A percentile compares a stretch with the other conserved stretches of the same genome.
phyloP scores from a whole-genome alignment of 2,113 vertebrate genomes.

The Cynopterus brachyotis region DNA sequence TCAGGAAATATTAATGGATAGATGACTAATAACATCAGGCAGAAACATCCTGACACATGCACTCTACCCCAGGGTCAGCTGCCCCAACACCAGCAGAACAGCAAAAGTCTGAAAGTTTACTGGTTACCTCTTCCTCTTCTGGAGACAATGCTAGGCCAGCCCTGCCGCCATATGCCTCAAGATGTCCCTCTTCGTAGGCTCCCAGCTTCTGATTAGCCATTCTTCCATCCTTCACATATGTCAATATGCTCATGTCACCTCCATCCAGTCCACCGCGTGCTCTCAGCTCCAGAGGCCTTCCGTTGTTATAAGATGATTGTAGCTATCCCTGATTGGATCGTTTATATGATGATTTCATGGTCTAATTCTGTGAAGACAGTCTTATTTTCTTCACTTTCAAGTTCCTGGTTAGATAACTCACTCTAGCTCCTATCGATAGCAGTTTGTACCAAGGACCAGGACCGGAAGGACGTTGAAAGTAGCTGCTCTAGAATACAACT shows the following conservation, averaged over 20 bases:
- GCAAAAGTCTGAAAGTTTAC: not conserved
- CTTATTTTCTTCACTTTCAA: constrained; percentile 33
- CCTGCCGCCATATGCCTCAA: not conserved
- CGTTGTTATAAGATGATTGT: not conserved
- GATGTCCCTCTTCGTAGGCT: not conserved
- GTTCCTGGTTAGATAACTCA: not conserved
- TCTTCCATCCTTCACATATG: not conserved
- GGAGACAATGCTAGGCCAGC: not conserved
- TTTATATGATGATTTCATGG: not conserved
- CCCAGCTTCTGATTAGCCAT: not conserved
- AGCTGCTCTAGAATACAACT: not conserved
- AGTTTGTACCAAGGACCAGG: not conserved
- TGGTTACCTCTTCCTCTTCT: not conserved
- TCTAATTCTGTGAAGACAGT: not conserved
- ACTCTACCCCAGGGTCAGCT: not conserved
- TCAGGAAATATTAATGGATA: constrained; percentile 21
- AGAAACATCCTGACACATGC: not conserved
- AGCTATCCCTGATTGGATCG: not conserved
- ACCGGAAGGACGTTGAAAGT: not conserved
- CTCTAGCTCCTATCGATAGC: not conserved
- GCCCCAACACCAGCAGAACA: not conserved
- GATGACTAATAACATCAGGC: not conserved
- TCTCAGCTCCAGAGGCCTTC: not conserved
- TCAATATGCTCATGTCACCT: not conserved
- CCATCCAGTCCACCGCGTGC: not conserved